Conservation (phyloP, 2,888 invertebrate species). For the Heliconius erato region DNA sequence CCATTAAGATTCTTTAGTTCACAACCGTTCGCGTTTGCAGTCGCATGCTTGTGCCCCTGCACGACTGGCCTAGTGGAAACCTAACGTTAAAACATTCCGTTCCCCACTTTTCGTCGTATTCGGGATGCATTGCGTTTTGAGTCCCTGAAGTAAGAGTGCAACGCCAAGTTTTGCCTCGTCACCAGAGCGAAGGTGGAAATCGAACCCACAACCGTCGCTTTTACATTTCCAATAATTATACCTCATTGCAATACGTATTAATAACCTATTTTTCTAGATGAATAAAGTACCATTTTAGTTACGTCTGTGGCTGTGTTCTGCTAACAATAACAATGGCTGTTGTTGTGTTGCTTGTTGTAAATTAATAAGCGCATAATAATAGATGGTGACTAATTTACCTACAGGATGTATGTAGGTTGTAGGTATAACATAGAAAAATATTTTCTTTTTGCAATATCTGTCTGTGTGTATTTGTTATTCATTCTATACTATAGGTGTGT, state of each 20-base stretch:
- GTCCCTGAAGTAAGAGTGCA: no score
- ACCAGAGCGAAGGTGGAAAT: no score
- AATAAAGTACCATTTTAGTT: background rate
- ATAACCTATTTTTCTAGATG: background rate
- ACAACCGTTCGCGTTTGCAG: no score
- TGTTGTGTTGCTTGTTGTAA: slow-evolving; percentile 19
- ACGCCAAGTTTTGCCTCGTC: no score
- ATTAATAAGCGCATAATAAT: slow-evolving; percentile 27
- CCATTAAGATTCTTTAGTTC: no score
- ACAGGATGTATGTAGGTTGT: background rate
- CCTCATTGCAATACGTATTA: background rate
- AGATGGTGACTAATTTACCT: slow-evolving; percentile 23
- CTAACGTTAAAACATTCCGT: no score
- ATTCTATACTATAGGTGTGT: no score
- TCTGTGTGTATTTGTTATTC: background rate
- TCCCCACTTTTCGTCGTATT: no score
- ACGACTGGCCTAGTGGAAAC: no score
- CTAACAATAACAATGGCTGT: slow-evolving; percentile 13
- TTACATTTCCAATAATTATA: no score
- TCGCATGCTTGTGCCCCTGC: no score
- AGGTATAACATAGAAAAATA: background rate
- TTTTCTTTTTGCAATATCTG: background rate
- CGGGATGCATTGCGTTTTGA: no score
- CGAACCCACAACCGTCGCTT: background rate
- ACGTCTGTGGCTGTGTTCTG: background rate